Evolutionary conservation across 2,113 vertebrate species (phyloP).

Genomic region (Corvus moneduloides): DNA sequence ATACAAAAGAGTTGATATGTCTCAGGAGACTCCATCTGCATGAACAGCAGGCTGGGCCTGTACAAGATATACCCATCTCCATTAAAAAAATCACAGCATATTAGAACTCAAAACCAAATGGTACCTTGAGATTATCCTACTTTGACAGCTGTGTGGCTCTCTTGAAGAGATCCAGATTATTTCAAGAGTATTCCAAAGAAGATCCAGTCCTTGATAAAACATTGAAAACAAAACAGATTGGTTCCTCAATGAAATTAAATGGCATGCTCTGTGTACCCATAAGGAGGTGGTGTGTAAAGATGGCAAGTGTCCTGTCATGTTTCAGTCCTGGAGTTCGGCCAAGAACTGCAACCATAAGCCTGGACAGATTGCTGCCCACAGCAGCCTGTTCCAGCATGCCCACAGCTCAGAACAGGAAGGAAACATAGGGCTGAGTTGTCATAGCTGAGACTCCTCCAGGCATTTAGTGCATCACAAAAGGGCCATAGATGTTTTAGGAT

Average conservation of each 20-base stretch:
- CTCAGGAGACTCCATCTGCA: not conserved
- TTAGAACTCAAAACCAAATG: not conserved
- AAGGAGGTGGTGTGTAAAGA: not conserved
- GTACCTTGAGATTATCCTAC: not conserved
- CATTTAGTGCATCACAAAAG: not conserved
- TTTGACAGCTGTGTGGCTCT: not conserved
- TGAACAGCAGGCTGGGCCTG: not conserved
- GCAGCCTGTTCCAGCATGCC: not conserved
- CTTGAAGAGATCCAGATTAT: not conserved
- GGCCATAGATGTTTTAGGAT: not conserved
- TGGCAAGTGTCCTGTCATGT: not conserved
- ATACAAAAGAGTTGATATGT: not conserved
- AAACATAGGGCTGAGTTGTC: not conserved
- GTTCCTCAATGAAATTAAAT: not conserved
- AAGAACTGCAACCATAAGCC: not conserved
- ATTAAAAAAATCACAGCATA: not conserved
- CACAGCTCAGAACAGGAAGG: not conserved
- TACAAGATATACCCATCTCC: not conserved
- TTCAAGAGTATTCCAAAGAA: not conserved
- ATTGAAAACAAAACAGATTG: not conserved
- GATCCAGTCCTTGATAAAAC: not conserved
- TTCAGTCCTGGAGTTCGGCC: not conserved
- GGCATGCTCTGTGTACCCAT: not conserved
- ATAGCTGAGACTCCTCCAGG: not conserved
- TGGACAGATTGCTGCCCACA: not conserved